A percentile compares a stretch with the other conserved stretches of the same genome.
Conservation (phyloP, 2,113 vertebrate genomes). For the Ondatra zibethicus region DNA sequence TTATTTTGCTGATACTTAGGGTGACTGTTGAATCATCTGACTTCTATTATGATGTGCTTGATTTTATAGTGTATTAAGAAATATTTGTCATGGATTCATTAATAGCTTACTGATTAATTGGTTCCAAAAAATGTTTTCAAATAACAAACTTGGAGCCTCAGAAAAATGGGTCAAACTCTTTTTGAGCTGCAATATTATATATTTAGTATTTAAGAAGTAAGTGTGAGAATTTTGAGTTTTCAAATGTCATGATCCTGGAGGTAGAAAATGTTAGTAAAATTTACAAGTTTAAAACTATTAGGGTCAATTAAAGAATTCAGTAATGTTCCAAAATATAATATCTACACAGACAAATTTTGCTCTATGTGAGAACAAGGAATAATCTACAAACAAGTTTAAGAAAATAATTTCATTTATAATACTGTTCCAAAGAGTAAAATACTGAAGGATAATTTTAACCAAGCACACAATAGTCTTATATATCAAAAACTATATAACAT, state of each 20-base stretch:
- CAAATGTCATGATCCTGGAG: not conserved
- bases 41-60: not conserved
- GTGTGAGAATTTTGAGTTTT: not conserved
- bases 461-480: not conserved
- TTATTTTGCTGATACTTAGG: too few species aligned
- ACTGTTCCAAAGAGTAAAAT: conserved; percentile 36
- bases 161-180: conserved; percentile 42
- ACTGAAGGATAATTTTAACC: conserved; percentile 29
- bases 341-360: not conserved
- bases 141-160: conserved; percentile 48
- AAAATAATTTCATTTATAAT: conserved; percentile 5
- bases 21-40: conserved; percentile 21
- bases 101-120: conserved; percentile 40
- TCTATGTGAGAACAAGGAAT: not conserved
- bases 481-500: conserved; percentile 19
- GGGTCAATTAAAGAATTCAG: not conserved
- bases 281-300: not conserved
- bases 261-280: not conserved
- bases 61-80: conserved; percentile 24
- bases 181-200: conserved; percentile 32
- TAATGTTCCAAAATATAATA: conserved; percentile 5
- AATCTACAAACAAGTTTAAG: not conserved
- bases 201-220: conserved; percentile 23
- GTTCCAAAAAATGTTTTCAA: conserved; percentile 37
- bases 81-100: conserved; percentile 9